These are phyloP conservation scores for Spheniscus mendiculus DNA, from an alignment of 2,113 vertebrate genomes.

Conservation along the genomic window DNA sequence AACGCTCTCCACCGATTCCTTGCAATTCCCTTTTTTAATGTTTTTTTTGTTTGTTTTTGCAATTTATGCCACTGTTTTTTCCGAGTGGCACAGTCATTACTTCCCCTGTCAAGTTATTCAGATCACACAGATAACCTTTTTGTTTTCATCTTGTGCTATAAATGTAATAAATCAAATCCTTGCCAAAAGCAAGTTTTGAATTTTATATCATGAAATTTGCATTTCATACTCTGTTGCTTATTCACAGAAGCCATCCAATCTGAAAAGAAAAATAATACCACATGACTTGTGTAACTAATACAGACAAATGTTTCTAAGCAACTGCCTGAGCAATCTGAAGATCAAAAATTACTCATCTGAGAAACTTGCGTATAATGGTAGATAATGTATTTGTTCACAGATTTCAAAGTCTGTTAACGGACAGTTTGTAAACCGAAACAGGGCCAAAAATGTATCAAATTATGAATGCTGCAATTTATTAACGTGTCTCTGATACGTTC, in stretches of 20 bases:
- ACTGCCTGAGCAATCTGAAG: slow-evolving; percentile 50
- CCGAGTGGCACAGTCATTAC: background rate
- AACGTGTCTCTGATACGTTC: background rate
- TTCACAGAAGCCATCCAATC: slow-evolving; percentile 42
- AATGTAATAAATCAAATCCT: slow-evolving; percentile 65
- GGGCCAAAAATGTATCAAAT: slow-evolving; percentile 2
- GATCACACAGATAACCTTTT: slow-evolving; percentile 52
- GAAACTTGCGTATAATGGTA: slow-evolving; percentile 36
- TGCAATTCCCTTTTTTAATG: background rate
- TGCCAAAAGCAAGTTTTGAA: slow-evolving; percentile 57
- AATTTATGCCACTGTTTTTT: background rate
- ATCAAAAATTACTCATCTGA: slow-evolving; percentile 69
- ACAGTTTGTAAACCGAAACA: slow-evolving; percentile 27
- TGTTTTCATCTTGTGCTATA: slow-evolving; percentile 65
- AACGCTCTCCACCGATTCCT: background rate
- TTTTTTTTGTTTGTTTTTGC: background rate
- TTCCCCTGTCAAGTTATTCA: background rate
- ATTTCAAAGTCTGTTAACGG: slow-evolving; percentile 54
- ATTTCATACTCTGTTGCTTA: slow-evolving; percentile 57
- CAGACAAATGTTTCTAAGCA: slow-evolving; percentile 67
- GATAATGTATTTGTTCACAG: slow-evolving; percentile 53
- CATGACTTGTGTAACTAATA: slow-evolving; percentile 54
- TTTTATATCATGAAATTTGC: slow-evolving; percentile 62
- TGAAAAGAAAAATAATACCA: slow-evolving; percentile 30
- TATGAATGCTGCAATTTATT: slow-evolving; percentile 24